These are phyloP conservation scores for Acrossocheilus wenchowensis DNA, from an alignment of 2,797 vertebrate genomes.

Conservation along the genomic window DNA sequence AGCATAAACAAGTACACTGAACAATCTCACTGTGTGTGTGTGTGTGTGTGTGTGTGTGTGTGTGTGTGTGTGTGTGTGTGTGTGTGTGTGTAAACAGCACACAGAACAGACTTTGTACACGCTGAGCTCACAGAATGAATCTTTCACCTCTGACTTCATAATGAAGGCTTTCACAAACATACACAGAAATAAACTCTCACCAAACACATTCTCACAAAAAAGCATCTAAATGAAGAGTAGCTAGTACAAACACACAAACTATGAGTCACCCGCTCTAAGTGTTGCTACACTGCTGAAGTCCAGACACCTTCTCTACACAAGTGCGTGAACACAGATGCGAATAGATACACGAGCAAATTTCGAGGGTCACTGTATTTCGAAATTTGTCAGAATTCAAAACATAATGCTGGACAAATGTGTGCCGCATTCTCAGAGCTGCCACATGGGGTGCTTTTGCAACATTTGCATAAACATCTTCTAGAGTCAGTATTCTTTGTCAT, in stretches of 20 bases:
- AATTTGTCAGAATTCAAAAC: neutral
- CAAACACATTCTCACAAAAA: neutral
- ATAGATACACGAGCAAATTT: neutral
- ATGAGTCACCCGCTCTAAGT: neutral
- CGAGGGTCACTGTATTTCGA: neutral
- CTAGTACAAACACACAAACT: neutral
- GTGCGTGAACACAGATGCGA: neutral
- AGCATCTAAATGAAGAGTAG: neutral
- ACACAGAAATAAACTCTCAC: neutral
- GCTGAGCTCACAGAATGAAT: slow-evolving; percentile 60
- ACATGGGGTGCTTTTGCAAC: neutral
- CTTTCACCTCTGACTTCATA: slow-evolving; percentile 64
- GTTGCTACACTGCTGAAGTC: slow-evolving; percentile 12
- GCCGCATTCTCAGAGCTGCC: neutral
- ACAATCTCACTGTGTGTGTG: neutral
- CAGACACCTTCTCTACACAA: neutral
- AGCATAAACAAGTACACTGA: neutral
- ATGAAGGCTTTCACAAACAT: slow-evolving; percentile 67
- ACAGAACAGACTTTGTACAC: slow-evolving; percentile 64
- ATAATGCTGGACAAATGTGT: neutral
- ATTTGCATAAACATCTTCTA: neutral
- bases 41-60: slow-evolving; percentile 29
- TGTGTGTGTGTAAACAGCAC: slow-evolving; percentile 35
- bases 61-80: slow-evolving; percentile 45
- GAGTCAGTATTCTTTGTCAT: neutral